Evolutionary conservation across 2,888 invertebrate genomes (phyloP).

Genomic region (Odontocolon sp.): DNA sequence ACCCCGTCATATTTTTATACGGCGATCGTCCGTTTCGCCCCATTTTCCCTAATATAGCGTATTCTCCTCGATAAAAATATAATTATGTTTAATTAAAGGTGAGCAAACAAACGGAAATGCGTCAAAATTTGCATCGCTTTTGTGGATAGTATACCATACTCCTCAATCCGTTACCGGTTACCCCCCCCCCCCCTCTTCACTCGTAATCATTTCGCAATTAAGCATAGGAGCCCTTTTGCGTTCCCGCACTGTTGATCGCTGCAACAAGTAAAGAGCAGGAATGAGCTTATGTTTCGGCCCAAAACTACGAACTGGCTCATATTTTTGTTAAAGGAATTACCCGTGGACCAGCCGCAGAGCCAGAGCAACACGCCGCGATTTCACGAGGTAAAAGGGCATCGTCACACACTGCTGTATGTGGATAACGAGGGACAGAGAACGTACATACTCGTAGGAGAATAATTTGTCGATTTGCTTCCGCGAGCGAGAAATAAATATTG

Average conservation of each 20-base stretch:
- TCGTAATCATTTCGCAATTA: conserved; percentile 73
- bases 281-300: conserved; percentile 63
- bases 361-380: conserved; percentile 48
- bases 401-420: conserved; percentile 34
- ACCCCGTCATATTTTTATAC: too few species aligned
- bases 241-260: conserved; percentile 36
- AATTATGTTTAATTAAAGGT: too few species aligned
- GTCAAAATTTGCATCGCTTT: too few species aligned
- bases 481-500: conserved; percentile 57
- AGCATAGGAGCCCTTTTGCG: conserved; percentile 45
- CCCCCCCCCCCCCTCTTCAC: conserved; percentile 54
- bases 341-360: conserved; percentile 25
- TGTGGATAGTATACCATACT: too few species aligned
- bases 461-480: conserved; percentile 56
- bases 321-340: conserved; percentile 74
- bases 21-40: too few species aligned
- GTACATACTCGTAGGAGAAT: conserved; percentile 41
- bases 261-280: conserved; percentile 67
- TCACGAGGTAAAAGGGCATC: conserved; percentile 67
- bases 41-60: too few species aligned
- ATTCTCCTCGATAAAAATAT: too few species aligned
- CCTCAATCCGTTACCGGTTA: too few species aligned
- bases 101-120: too few species aligned
- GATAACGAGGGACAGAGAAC: conserved; percentile 27
- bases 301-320: conserved; percentile 60